Base-by-base conservation (phyloP, 2,888 invertebrate species). In the Euphydryas editha region DNA sequence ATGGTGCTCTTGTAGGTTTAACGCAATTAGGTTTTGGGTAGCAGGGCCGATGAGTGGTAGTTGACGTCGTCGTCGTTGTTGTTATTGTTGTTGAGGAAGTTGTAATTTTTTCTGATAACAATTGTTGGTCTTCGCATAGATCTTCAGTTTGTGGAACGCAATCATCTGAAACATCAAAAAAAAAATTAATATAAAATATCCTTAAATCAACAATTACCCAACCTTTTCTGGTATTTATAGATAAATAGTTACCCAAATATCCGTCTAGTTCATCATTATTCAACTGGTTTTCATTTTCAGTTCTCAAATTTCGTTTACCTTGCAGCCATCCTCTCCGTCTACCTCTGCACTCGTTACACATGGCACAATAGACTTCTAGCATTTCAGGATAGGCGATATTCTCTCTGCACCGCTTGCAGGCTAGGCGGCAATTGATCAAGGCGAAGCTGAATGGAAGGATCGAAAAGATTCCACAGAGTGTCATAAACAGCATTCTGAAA, bases 331-430 rank as follows among this genome's bases (percentile, higher is more conserved):
- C 83, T 24, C 79, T 73, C 8, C 82, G 72, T 42, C 82, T 73
- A 60, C 77, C 78, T 67, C 82, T 82, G 72, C 90, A 90, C 72
- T 90, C 90, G 15, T 79, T 72, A 72, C 90, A 90, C 90, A 90
- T 89, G 21, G 86, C 80, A 72, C 90, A 90, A 80, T 88, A 84
- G 24, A 90, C 84, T 63, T 88, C 84, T 56, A 87, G 62, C n/a
- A 86, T 61, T 0, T 76, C 73, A 0, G 76, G 68, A 13, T 75
- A 75, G 15, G 78, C 80, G 5, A 59, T 51, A 20, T 56, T 71
- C 42, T 76, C 75, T 42, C 73, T 73, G 72, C 90, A 90, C n/a
- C 75, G 76, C 17, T 72, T 75, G 75, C 90, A 90, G 0, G 90
- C 85, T 2, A 75, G 73, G 46, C 79, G 73, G 71, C 90, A 90